Percentiles rank a stretch among this genome's conserved stretches.
Conservation (phyloP, 1,140 invertebrate genomes). For the Oryctes rhinoceros region DNA sequence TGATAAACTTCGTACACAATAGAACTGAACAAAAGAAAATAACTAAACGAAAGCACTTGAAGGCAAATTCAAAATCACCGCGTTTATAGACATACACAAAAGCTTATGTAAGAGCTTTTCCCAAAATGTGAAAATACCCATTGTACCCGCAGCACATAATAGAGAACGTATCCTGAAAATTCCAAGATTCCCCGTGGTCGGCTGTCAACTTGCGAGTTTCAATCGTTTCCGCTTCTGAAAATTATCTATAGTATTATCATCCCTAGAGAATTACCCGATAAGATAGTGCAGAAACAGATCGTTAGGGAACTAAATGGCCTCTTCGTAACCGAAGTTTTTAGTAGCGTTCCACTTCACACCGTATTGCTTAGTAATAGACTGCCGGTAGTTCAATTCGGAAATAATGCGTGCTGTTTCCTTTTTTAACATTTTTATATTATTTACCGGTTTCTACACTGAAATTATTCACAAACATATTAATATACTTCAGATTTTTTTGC, state of each 20-base stretch:
- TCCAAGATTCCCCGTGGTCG: background rate
- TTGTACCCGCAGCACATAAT: constrained; percentile 2
- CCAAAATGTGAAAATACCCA: background rate
- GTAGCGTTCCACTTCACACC: background rate
- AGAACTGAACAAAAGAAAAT: too few relatives aligned
- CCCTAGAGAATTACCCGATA: background rate
- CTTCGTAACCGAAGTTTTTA: background rate
- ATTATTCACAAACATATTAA: too few relatives aligned
- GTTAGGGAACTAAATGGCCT: background rate
- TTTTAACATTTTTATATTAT: too few relatives aligned
- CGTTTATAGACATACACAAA: too few relatives aligned
- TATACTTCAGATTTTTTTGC: too few relatives aligned
- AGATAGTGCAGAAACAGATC: background rate
- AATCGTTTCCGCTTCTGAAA: constrained; percentile 5
- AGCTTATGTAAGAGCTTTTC: background rate
- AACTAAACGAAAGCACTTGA: too few relatives aligned
- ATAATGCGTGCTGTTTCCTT: too few relatives aligned
- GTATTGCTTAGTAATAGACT: too few relatives aligned
- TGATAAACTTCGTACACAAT: too few relatives aligned
- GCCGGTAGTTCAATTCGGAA: too few relatives aligned
- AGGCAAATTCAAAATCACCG: background rate
- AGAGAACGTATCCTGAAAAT: constrained; percentile 24
- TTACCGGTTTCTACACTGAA: too few relatives aligned
- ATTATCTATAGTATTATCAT: background rate
- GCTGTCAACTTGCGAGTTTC: background rate